phyloP scores from a whole-genome alignment of 1,140 invertebrate genomes.

The Anastatus disparis region DNA sequence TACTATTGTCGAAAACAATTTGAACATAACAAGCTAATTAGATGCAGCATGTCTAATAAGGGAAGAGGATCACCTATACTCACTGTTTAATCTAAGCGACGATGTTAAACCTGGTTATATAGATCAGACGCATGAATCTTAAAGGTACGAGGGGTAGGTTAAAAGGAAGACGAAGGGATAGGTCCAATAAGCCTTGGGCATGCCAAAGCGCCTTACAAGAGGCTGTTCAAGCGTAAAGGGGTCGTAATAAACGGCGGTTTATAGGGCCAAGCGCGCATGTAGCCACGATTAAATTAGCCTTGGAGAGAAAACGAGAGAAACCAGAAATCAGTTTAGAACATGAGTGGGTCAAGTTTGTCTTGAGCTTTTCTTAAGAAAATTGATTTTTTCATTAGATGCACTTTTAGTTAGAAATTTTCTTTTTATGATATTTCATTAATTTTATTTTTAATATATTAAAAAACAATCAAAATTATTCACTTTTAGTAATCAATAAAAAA shows the following conservation, averaged over 20 bases:
- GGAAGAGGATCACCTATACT: slow-evolving; percentile 1
- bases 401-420: no score
- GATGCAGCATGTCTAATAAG: slow-evolving; percentile 35
- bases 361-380: no score
- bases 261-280: slow-evolving; percentile 57
- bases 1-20: slow-evolving; percentile 37
- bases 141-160: slow-evolving; percentile 50
- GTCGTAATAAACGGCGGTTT: slow-evolving; percentile 55
- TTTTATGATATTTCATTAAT: no score
- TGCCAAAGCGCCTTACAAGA: slow-evolving; percentile 53
- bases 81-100: slow-evolving; percentile 44
- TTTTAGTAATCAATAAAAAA: no score
- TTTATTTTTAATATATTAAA: no score
- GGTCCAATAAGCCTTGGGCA: slow-evolving; percentile 59
- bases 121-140: slow-evolving; percentile 59
- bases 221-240: slow-evolving; percentile 55
- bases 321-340: slow-evolving; percentile 52
- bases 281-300: slow-evolving; percentile 65
- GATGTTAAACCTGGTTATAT: slow-evolving; percentile 22
- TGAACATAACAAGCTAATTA: slow-evolving; percentile 40
- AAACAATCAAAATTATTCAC: no score
- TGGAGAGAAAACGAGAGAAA: no score
- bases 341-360: slow-evolving; percentile 30
- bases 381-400: no score
- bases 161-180: no score